Base-by-base conservation (phyloP, 1,140 invertebrate genomes). In the Stenopsyche tienmushanensis region DNA sequence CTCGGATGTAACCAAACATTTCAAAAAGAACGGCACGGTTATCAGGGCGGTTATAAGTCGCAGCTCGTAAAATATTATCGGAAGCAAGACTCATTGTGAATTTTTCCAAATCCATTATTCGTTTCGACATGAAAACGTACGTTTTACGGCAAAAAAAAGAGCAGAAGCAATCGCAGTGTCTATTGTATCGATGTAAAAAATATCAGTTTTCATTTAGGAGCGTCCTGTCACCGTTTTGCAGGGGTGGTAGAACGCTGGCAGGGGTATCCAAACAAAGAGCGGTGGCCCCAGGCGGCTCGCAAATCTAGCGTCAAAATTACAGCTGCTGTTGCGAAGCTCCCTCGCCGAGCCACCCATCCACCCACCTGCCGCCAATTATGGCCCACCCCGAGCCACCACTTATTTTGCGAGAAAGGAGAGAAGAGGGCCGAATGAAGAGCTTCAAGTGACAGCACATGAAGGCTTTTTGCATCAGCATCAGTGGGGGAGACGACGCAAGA, bases 291-390 rank as follows among this genome's bases (percentile, higher is more conserved):
- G 57, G 57, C 57, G 57, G 57, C 57, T 60, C 57, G 57, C 57
- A 60, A 60, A 60, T 60, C 57, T 60, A 60, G 57, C 57, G 57
- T 60, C 57, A 60, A 60, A 60, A 60, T 60, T 60, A 60, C 57
- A 60, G 57, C 57, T 34, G 29, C 29, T 18, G 44, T 47, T 47
- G 44, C 41, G 10, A 45, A 47, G 18, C 42, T n/a, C 57, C 41
- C 42, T 18, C 39, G 21, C 25, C 17, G 17, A 9, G 7, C 55
- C 39, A 1, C 52, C 10, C 39, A 21, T 17, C 17, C 39, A 9
- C 9, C 55, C 39, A 1, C 52, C 10, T 2, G 21, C 24, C 21
- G 24, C 57, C 57, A 60, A 60, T 60, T 60, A 60, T 23, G 42
- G 23, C 42, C 23, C 18, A 9, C 52, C n/a, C 15, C 52, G 52